Percentiles rank a stretch among this genome's conserved stretches.
Evolutionary conservation across 2,888 invertebrate species (phyloP).

Genomic region (Augiades crinisus): DNA sequence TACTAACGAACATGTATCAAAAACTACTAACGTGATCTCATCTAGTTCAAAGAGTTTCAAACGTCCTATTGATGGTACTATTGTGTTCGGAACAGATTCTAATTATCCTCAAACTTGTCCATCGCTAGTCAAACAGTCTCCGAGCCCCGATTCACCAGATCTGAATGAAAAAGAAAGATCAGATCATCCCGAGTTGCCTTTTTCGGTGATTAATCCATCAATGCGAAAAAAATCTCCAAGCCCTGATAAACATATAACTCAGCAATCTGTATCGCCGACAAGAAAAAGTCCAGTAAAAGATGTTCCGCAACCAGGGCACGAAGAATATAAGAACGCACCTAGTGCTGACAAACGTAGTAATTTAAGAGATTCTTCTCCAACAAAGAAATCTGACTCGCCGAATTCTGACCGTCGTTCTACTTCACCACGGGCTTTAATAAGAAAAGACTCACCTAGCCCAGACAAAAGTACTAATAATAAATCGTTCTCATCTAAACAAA

Average conservation of each 20-base stretch:
- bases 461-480: background rate
- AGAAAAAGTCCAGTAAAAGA: slow-evolving; percentile 32
- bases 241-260: slow-evolving; percentile 31
- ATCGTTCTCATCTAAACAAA: background rate
- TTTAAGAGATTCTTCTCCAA: slow-evolving; percentile 3
- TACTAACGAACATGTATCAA: slow-evolving; percentile 36
- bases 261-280: slow-evolving; percentile 36
- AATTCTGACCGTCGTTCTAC: background rate
- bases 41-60: background rate
- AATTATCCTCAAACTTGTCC: slow-evolving; percentile 6
- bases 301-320: background rate
- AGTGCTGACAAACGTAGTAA: background rate
- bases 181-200: background rate
- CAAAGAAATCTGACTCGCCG: background rate
- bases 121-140: slow-evolving; percentile 18
- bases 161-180: background rate
- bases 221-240: slow-evolving; percentile 26
- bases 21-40: background rate
- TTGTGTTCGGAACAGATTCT: background rate
- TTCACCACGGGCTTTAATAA: background rate
- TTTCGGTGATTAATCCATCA: background rate
- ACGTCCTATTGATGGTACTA: background rate
- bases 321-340: background rate
- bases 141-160: slow-evolving; percentile 18
- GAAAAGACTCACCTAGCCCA: slow-evolving; percentile 7